Evolutionary conservation across 2,888 invertebrate species (phyloP).

Genomic region (Argyra leucocephala): DNA sequence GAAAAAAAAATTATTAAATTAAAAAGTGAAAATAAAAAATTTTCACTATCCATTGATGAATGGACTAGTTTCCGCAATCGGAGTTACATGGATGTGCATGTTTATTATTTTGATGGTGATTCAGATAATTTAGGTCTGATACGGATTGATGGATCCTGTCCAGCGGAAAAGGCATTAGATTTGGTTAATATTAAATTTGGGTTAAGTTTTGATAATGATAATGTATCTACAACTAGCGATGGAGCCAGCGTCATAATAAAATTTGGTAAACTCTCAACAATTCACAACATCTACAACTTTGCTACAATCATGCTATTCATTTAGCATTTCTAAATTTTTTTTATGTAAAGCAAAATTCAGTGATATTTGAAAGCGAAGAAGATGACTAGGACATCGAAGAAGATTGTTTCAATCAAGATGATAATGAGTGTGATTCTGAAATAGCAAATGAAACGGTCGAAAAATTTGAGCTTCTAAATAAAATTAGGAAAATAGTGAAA

Average conservation of each 20-base stretch:
- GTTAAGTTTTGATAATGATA: too few relatives aligned
- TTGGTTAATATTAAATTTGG: too few relatives aligned
- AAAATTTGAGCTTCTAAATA: too few relatives aligned
- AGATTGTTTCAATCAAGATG: background rate
- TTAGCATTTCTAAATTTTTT: conserved; percentile 5
- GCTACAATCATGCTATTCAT: conserved; percentile 15
- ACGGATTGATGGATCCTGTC: conserved; percentile 11
- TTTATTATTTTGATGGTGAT: conserved; percentile 9
- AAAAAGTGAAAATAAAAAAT: conserved; percentile 7
- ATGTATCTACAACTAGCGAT: conserved; percentile 11
- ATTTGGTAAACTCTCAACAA: conserved; percentile 12
- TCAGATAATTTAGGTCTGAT: conserved; percentile 8
- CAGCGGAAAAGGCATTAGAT: conserved; percentile 9
- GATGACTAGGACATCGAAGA: background rate
- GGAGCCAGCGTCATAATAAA: conserved; percentile 10
- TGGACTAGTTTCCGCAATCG: conserved; percentile 13
- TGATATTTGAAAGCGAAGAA: background rate
- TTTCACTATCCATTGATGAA: conserved; percentile 2
- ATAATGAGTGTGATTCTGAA: background rate
- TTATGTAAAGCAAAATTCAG: background rate
- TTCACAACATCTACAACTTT: conserved; percentile 13
- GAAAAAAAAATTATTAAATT: conserved; percentile 1
- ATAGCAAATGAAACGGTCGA: background rate
- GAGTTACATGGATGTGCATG: conserved; percentile 14
- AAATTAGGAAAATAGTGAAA: conserved; percentile 1